A percentile compares a stretch with the other conserved stretches of the same genome.
Conservation (phyloP, 2,888 invertebrate species). For the Elysia crispata region DNA sequence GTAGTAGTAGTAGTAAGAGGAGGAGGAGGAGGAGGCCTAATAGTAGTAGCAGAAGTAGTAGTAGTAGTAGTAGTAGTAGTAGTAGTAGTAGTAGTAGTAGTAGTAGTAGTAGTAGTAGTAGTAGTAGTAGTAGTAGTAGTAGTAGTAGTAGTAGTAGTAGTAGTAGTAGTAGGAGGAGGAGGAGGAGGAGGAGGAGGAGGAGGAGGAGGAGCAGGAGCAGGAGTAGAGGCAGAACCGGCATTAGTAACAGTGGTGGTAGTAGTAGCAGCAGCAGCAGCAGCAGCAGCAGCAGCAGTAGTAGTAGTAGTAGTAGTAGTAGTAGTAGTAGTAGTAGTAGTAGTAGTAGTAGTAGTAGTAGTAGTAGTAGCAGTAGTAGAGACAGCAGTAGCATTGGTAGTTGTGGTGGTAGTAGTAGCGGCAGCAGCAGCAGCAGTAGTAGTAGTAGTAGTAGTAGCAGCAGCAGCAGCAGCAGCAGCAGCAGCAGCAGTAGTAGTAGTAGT, state of each 20-base stretch:
- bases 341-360: constrained; percentile 4
- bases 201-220: too few relatives aligned
- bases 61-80: not conserved
- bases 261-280: constrained; percentile 30
- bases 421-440: not conserved
- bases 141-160: constrained; percentile 15
- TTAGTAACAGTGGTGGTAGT: not conserved
- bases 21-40: too few relatives aligned
- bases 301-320: constrained; percentile 19
- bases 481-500: not conserved
- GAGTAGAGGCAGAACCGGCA: not conserved
- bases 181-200: not conserved
- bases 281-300: constrained; percentile 25
- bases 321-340: not conserved
- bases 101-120: constrained; percentile 3
- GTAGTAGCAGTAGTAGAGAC: not conserved
- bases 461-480: constrained; percentile 4
- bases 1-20: too few relatives aligned
- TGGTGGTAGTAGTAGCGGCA: not conserved
- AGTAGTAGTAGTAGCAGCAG: not conserved
- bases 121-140: constrained; percentile 15
- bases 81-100: not conserved
- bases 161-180: too few relatives aligned
- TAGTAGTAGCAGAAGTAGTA: too few relatives aligned
- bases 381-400: not conserved